Evolutionary conservation across 2,113 vertebrate genomes (phyloP).

Genomic region (Bufo gargarizans): DNA sequence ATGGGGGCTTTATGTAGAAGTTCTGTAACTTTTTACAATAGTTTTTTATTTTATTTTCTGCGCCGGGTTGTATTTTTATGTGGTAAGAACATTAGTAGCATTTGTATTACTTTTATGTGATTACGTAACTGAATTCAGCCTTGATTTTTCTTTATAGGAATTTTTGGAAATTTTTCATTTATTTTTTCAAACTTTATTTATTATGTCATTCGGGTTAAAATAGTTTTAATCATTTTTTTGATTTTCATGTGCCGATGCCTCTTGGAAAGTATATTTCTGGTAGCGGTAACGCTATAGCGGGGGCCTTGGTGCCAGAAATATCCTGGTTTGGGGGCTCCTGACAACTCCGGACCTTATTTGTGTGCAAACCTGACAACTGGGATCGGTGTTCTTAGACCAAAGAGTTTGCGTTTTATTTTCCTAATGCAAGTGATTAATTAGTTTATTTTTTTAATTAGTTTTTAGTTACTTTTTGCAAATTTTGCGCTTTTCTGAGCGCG

Average conservation of each 20-base stretch:
- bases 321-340: neutral
- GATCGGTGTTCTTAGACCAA: neutral
- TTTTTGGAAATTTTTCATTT: too few species aligned
- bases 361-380: neutral
- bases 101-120: too few species aligned
- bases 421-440: too few species aligned
- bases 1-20: neutral
- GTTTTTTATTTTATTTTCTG: neutral
- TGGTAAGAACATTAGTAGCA: too few species aligned
- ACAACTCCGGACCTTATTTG: neutral
- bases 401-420: neutral
- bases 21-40: neutral
- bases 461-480: neutral
- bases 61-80: too few species aligned
- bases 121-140: too few species aligned
- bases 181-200: too few species aligned
- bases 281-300: neutral
- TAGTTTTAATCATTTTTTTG: too few species aligned
- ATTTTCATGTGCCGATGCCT: neutral
- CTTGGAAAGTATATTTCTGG: neutral
- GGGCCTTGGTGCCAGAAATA: neutral
- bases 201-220: too few species aligned
- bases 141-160: too few species aligned
- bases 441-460: too few species aligned
- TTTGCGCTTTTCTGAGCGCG: neutral